Percentiles rank a stretch among this genome's conserved stretches.
These are phyloP conservation scores for Oreochromis mossambicus DNA, from an alignment of 2,797 vertebrate genomes.

Conservation along the genomic window DNA sequence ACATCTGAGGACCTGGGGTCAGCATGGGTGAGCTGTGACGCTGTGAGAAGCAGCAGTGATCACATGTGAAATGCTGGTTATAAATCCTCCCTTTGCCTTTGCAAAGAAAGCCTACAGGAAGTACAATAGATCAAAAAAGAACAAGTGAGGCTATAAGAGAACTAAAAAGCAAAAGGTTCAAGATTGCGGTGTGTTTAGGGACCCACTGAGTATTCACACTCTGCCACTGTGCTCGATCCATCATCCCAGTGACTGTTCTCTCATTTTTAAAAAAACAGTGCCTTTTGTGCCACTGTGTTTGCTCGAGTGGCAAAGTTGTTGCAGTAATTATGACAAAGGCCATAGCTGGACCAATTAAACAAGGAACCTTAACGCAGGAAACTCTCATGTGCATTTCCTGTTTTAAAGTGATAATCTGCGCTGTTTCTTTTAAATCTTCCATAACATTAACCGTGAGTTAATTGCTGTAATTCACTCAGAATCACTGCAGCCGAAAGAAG, in stretches of 20 bases:
- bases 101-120: neutral
- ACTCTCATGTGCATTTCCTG: neutral
- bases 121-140: neutral
- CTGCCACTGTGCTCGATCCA: neutral
- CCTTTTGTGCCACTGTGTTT: neutral
- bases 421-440: neutral
- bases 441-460: neutral
- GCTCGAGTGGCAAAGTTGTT: neutral
- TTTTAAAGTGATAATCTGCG: neutral
- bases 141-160: neutral
- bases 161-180: neutral
- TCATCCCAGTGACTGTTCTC: neutral
- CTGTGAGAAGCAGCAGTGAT: neutral
- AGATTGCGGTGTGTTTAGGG: neutral
- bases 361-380: neutral
- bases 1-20: neutral
- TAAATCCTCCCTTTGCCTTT: neutral
- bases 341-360: neutral
- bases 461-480: neutral
- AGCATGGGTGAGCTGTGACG: neutral
- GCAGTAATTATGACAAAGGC: neutral
- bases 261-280: rapidly evolving
- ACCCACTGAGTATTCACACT: neutral
- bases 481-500: neutral
- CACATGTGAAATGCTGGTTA: neutral